Evolutionary conservation across 2,797 vertebrate species (phyloP).

Genomic region (Sebastes iracundus): DNA sequence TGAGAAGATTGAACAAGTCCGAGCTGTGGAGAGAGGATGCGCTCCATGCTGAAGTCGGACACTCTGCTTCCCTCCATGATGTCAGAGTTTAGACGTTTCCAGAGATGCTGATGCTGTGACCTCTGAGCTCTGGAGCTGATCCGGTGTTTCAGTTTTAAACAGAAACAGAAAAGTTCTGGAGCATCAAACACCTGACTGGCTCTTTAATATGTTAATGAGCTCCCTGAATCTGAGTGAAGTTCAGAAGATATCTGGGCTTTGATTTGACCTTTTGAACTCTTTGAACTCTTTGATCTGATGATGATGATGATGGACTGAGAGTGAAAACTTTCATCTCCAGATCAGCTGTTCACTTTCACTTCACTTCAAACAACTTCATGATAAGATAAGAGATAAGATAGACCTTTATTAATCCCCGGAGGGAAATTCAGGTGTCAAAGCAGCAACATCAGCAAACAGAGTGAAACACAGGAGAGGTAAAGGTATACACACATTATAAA

Average conservation of each 20-base stretch:
- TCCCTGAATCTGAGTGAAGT: not conserved
- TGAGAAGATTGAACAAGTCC: slow-evolving; percentile 8
- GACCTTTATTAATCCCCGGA: too few relatives aligned
- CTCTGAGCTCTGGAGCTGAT: not conserved
- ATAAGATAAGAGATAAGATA: not conserved
- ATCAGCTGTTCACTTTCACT: not conserved
- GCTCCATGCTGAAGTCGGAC: slow-evolving; percentile 81
- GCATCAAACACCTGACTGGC: slow-evolving; percentile 14
- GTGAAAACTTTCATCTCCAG: not conserved
- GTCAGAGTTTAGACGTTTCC: not conserved
- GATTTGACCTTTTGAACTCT: slow-evolving; percentile 27
- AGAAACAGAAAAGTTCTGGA: not conserved
- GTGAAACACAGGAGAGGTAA: too few relatives aligned
- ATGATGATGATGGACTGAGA: not conserved
- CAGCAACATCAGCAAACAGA: too few relatives aligned
- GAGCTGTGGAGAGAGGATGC: slow-evolving; percentile 71
- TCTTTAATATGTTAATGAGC: slow-evolving; percentile 37
- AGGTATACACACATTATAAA: too few relatives aligned
- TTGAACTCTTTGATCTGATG: not conserved
- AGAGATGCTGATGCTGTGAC: not conserved
- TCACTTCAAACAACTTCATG: not conserved
- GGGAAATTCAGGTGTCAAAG: too few relatives aligned
- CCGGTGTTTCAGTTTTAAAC: slow-evolving; percentile 10
- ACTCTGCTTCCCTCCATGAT: slow-evolving; percentile 63
- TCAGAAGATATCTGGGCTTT: not conserved